Percentiles rank a stretch among this genome's conserved stretches.
These are phyloP conservation scores for Lutraria rhynchaena DNA, from an alignment of 1,140 invertebrate species.

Conservation along the genomic window DNA sequence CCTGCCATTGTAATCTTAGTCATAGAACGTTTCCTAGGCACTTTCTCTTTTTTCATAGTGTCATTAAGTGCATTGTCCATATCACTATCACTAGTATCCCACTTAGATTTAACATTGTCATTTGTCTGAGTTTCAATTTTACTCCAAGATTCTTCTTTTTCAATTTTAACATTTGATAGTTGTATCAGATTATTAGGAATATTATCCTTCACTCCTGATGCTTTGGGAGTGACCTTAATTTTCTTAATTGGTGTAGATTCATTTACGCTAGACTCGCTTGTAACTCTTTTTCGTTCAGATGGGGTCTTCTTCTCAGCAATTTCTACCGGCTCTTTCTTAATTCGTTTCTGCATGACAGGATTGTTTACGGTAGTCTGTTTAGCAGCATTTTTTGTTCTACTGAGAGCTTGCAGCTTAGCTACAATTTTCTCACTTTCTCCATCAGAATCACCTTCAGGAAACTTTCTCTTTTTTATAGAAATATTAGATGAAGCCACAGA, in stretches of 20 bases:
- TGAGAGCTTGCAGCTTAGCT: constrained; percentile 50
- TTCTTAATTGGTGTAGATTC: constrained; percentile 62
- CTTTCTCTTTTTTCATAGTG: constrained; percentile 53
- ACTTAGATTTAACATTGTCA: constrained; percentile 75
- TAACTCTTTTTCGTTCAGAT: constrained; percentile 65
- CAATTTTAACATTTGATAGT: constrained; percentile 31
- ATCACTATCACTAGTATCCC: constrained; percentile 80
- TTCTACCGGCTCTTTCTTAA: constrained; percentile 60
- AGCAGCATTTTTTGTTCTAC: constrained; percentile 48
- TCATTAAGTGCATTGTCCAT: constrained; percentile 63
- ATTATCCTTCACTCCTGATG: constrained; percentile 38
- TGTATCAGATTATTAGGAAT: neutral
- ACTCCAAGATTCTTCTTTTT: constrained; percentile 75
- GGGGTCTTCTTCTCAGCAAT: constrained; percentile 57
- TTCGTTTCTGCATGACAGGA: constrained; percentile 39
- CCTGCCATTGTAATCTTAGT: neutral
- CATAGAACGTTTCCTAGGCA: constrained; percentile 45
- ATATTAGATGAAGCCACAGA: neutral
- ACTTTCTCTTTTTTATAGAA: constrained; percentile 28
- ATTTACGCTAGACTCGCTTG: constrained; percentile 69
- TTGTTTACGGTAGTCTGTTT: constrained; percentile 40
- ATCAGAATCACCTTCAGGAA: constrained; percentile 54
- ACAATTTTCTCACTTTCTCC: constrained; percentile 52
- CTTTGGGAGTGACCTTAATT: constrained; percentile 20
- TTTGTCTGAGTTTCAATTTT: constrained; percentile 74